Base-by-base conservation (phyloP, 2,113 vertebrate genomes). In the Corythoichthys intestinalis region DNA sequence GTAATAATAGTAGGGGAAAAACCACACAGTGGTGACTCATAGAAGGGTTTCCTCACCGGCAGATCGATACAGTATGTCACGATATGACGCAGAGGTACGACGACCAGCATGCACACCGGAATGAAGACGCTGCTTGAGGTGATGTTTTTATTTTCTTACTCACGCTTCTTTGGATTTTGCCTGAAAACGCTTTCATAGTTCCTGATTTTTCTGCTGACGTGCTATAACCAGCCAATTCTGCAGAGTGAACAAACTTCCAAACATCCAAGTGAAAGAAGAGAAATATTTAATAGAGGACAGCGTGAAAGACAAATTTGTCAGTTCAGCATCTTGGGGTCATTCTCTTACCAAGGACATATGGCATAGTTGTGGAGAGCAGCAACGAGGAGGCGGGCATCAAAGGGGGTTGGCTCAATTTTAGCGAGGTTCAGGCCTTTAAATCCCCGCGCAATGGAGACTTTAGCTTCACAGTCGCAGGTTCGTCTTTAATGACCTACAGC, bases 291-390 rank as follows among this genome's bases (percentile, higher is more conserved):
- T 49, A 56, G 65, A 41, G 70, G 72, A 74, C 69, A 73, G 72
- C 64, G 70, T 20, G 3, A 64, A 70, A 44, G 28, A 74, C 72
- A 52, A 80, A 86, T 86, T 70, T 87, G 86, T 83, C 50, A 41
- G 70, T 72, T 90, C 89, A 89, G 83, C 85, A 86, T 87, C 84
- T 88, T 67, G 60, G 74, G 83, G 83, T 85, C 80, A 84, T 85
- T 83, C 64, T 68, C 66, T 77, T 38, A 85, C 56, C 86, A 85
- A 89, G 89, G 86, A 86, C 87, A 85, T 57, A 76, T 80, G 73
- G 78, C 1, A 41, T 52, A 81, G 48, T 54, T 64, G 65, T 65
- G 73, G 72, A 63, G 72, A 79, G 61, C 50, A 14, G 47, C 59
- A 37, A 60, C 69, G 71, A 34, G 72, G 53, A 71, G 57, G 4